A percentile compares a stretch with the other conserved stretches of the same genome.
phyloP scores from a whole-genome alignment of 1,140 invertebrate genomes.

The Sycobia sp. region DNA sequence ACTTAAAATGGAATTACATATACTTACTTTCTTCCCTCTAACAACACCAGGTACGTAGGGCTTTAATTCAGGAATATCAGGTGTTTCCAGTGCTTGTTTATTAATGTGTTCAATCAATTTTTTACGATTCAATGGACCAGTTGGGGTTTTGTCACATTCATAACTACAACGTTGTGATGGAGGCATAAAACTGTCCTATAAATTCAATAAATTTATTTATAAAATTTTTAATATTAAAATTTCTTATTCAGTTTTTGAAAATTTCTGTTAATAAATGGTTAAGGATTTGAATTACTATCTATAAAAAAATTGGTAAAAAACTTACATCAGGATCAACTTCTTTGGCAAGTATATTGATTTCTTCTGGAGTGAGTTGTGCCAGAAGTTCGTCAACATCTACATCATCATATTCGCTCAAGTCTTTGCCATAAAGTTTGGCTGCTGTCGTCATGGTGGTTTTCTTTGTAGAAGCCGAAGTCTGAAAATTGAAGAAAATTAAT shows the following conservation, averaged over 20 bases:
- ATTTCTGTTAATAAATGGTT: background rate
- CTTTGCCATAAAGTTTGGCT: conserved; percentile 89
- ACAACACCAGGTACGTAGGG: conserved; percentile 88
- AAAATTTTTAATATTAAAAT: background rate
- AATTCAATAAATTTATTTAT: conserved; percentile 38
- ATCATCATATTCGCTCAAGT: conserved; percentile 92
- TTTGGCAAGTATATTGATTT: conserved; percentile 95
- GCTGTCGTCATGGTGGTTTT: conserved; percentile 86
- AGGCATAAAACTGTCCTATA: conserved; percentile 94
- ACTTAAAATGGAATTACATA: too few species aligned
- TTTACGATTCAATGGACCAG: conserved; percentile 94
- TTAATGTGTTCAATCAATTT: conserved; percentile 97
- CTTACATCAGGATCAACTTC: conserved; percentile 99
- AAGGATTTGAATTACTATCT: too few species aligned
- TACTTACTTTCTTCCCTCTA: conserved; percentile 84
- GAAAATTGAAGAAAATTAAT: conserved; percentile 58
- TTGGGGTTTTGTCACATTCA: conserved; percentile 92
- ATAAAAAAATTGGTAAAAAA: conserved; percentile 39
- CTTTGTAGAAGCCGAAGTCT: conserved; percentile 85
- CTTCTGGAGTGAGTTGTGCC: conserved; percentile 90
- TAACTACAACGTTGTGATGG: conserved; percentile 94
- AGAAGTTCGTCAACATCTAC: conserved; percentile 97
- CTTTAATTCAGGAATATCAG: conserved; percentile 94
- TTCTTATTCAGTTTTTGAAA: background rate
- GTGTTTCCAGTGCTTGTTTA: conserved; percentile 95